Base-by-base conservation (phyloP, 2,888 invertebrate genomes). In the Oxystoma pomonae region DNA sequence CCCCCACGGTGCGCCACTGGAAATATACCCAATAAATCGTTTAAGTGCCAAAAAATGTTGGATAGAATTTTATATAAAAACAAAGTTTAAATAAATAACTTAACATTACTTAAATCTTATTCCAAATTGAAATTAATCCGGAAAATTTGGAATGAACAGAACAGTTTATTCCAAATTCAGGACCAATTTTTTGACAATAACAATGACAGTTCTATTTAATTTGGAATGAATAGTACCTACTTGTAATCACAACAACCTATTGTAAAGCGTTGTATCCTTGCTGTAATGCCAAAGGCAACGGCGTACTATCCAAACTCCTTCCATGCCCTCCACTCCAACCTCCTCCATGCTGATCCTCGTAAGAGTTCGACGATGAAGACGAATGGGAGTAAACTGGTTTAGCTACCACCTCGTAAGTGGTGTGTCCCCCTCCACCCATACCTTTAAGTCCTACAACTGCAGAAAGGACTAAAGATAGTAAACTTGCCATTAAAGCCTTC, bases 361-460 rank as follows among this genome's bases (percentile, higher is more conserved):
- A 87, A 65, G 87, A 86, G 1, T 80, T 75, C 62, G 83, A 83
- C 72, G 89, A 87, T 0, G 86, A 85, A 72, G 87, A 85, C 3
- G 86, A 83, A 72, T 87, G 87, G 0, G 86, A 85, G 75, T 91
- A 90, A 0, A 91, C 82, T 0, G 92, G 92, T 68, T 91, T 91
- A 57, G 90, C 87, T 5, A 92, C 87, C 64, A 92, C 90, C 78
- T 92, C 92, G 74, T 92, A 92, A 0, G 91, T 91, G 7, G 91
- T 90, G 72, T 81, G 71, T 73, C 88, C 88, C 62, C 87, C 85
- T 1, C 89, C 87, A 1, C 89, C 83, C 19, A 90, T 77, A 0
- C 88, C 85, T 72, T 91, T 91, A 62, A 91, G 80, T 0, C 91
- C 90, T 61, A 90, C 83, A 61, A 91, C 86, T 0, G 88, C 89